phyloP scores from a whole-genome alignment of 2,113 vertebrate genomes.

The Spheniscus mendiculus region DNA sequence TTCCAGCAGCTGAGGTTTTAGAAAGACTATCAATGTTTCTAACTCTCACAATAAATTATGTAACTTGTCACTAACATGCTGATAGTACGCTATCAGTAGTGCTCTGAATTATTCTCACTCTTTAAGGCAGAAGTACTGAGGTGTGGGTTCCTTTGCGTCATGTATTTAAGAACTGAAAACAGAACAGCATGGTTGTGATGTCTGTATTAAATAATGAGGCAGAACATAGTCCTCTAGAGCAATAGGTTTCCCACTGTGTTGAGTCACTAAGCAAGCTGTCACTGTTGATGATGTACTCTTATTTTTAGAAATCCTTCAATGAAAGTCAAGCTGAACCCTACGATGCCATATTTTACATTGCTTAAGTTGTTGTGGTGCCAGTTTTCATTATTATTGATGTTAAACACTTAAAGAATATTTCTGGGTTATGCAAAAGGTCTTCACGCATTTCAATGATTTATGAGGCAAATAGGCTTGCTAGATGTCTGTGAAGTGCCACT shows the following conservation, averaged over 20 bases:
- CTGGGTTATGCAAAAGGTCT: slow-evolving; percentile 71
- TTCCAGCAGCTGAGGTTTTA: slow-evolving; percentile 50
- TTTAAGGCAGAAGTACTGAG: slow-evolving; percentile 27
- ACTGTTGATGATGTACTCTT: slow-evolving; percentile 60
- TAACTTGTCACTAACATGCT: slow-evolving; percentile 13
- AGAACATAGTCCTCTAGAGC: slow-evolving; percentile 63
- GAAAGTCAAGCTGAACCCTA: slow-evolving; percentile 61
- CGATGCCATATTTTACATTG: slow-evolving; percentile 56
- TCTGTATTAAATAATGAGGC: slow-evolving; percentile 66
- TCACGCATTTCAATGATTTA: slow-evolving; percentile 74
- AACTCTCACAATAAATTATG: slow-evolving; percentile 24
- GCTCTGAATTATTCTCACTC: slow-evolving; percentile 47
- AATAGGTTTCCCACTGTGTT: slow-evolving; percentile 58
- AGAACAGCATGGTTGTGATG: slow-evolving; percentile 56
- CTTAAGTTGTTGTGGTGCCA: slow-evolving; percentile 67
- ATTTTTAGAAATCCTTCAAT: slow-evolving; percentile 70
- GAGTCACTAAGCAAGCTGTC: slow-evolving; percentile 65
- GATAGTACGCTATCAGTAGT: background rate
- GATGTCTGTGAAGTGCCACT: slow-evolving; percentile 56
- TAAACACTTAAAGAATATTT: slow-evolving; percentile 74
- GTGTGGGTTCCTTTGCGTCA: slow-evolving; percentile 57
- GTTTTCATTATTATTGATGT: slow-evolving; percentile 79
- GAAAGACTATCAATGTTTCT: slow-evolving; percentile 19
- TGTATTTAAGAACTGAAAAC: slow-evolving; percentile 43
- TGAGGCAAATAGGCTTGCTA: slow-evolving; percentile 72